Conservation (phyloP, 2,113 vertebrate genomes). For the Mus spicilegus region DNA sequence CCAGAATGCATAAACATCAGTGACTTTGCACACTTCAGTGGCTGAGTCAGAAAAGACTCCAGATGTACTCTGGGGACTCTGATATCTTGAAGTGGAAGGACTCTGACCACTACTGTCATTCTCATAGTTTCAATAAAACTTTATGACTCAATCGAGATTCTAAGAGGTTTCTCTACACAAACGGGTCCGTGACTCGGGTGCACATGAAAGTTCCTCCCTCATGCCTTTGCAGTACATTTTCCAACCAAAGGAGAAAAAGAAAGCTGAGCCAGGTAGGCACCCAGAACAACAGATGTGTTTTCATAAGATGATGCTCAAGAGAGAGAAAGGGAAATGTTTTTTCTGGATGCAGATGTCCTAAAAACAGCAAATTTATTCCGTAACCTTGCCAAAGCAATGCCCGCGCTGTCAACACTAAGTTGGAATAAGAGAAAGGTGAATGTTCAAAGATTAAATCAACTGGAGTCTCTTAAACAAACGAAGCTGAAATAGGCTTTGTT, state of each 20-base stretch:
- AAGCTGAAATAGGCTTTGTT: not conserved
- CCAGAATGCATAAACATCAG: not conserved
- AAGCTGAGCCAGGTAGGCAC: conserved; percentile 61
- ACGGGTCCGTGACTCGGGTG: conserved; percentile 14
- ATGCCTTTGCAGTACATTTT: conserved; percentile 50
- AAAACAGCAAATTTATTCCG: conserved; percentile 72
- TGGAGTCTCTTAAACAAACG: conserved; percentile 47
- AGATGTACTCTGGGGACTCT: not conserved
- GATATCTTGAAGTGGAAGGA: conserved; percentile 9
- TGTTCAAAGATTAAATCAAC: conserved; percentile 54
- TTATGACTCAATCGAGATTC: conserved; percentile 61
- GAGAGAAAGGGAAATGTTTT: conserved; percentile 24
- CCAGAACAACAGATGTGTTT: conserved; percentile 71
- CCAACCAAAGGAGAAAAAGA: conserved; percentile 32
- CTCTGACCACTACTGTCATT: conserved; percentile 15
- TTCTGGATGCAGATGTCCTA: conserved; percentile 75
- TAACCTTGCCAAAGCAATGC: conserved; percentile 73
- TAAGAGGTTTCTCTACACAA: not conserved
- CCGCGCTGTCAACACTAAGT: conserved; percentile 48
- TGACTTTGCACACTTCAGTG: not conserved
- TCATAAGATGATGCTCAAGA: conserved; percentile 70
- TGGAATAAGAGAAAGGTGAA: conserved; percentile 44
- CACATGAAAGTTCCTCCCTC: conserved; percentile 42
- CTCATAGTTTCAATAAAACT: conserved; percentile 47
- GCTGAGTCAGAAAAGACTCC: not conserved